Base-by-base conservation (phyloP, 1,140 invertebrate species). In the Rhagoletis zephyria region DNA sequence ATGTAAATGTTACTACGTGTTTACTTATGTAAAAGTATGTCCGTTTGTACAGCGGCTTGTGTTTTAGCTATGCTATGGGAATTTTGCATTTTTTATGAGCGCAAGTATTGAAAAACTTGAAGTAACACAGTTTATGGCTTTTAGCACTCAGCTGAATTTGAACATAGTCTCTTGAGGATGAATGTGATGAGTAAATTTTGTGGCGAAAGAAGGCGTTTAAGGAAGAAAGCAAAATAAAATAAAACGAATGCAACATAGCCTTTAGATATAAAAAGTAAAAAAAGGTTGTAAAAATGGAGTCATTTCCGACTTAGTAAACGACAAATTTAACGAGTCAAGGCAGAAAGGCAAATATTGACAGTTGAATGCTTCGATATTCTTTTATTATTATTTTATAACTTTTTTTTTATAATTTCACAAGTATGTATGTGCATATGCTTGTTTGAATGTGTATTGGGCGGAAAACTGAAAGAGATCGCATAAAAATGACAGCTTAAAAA, bases 1-100 rank as follows among this genome's bases (percentile, higher is more conserved):
- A 81, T 81, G 74, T 81, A 81, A 81, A 56, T 59, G 45, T 51
- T 51, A 56, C 51, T 56, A 56, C 74, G 74, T 81, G 74, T 81
- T 81, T 81, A 81, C 74, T 81, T 81, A 59, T 81, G 74, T 81
- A 81, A 59, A 81, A 81, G 74, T 81, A 56, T 81, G 7, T 56
- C 0, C 56, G 74, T 19, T 81, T 59, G 45, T 4, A 12, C 67
- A 74, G 12, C 40, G 40, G 4, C 67, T 74, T 81, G 74, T 14
- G 48, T 42, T 9, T 30, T 56, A n/a, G 67, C 42, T 12, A 45
- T 48, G 67, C 12, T 30, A 30, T 56, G 74, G 19, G 48, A 56
- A 19, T 10, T 56, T 56, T 81, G 74, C 74, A 81, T 81, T 56
- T 56, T 81, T 81, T 81, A 81, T 81, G 74, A 81, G 30, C 19